These are phyloP conservation scores for Cyprinodon diabolis DNA, from an alignment of 2,797 vertebrate genomes.

Conservation along the genomic window DNA sequence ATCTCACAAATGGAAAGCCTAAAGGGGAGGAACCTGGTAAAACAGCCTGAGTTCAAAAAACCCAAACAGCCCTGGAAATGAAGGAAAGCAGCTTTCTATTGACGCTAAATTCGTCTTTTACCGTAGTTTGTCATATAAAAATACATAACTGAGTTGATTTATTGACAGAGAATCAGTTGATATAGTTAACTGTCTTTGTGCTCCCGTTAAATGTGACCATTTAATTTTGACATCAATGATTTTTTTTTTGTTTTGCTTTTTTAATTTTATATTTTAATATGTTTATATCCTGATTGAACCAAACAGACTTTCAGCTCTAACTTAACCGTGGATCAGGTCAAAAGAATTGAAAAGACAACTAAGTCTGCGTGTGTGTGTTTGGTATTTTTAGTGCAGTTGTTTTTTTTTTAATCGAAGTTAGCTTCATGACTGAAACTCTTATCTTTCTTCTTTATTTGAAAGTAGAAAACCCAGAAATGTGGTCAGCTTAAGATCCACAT, in stretches of 20 bases:
- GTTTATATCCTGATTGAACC: not conserved
- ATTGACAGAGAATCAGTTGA: not conserved
- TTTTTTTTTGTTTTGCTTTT: not conserved
- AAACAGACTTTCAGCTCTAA: not conserved
- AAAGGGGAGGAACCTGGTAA: not conserved
- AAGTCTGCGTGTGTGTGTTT: too few species aligned
- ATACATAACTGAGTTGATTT: not conserved
- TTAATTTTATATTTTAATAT: not conserved
- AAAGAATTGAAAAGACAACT: not conserved
- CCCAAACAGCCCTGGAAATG: conserved; percentile 11
- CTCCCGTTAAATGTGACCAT: not conserved
- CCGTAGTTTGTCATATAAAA: not conserved
- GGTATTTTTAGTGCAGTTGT: too few species aligned
- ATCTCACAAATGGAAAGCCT: not conserved
- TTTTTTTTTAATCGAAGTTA: too few species aligned
- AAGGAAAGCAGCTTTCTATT: not conserved
- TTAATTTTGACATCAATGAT: not conserved
- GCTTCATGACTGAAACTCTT: too few species aligned
- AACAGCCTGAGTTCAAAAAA: not conserved
- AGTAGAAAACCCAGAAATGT: too few species aligned
- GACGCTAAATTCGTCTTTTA: not conserved
- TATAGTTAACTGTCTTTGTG: not conserved
- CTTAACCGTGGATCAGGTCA: not conserved
- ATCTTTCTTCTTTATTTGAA: too few species aligned
- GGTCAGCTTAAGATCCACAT: too few species aligned